phyloP scores from a whole-genome alignment of 2,797 vertebrate species.

The Syndactyla subalaris region DNA sequence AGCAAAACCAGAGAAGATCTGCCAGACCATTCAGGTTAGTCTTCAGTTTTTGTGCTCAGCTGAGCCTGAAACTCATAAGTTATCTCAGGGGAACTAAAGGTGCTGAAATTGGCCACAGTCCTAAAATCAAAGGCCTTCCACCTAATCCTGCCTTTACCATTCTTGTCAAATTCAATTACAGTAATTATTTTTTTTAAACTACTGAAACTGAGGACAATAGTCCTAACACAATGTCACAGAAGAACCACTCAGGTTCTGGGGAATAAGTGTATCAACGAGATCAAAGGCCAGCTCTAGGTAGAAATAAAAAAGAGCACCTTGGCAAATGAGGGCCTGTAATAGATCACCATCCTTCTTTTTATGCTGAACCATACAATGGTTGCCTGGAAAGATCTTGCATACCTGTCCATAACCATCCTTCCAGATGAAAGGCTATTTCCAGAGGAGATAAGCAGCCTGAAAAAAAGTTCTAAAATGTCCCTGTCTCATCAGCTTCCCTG shows the following conservation, averaged over 20 bases:
- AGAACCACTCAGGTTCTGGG: background rate
- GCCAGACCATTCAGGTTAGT: background rate
- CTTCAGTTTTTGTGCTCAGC: background rate
- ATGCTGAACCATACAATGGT: background rate
- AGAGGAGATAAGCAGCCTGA: background rate
- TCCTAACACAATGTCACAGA: background rate
- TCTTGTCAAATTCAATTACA: background rate
- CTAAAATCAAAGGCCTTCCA: background rate
- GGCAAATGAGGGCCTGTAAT: background rate
- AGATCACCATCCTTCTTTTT: background rate
- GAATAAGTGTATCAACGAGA: background rate
- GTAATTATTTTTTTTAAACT: background rate
- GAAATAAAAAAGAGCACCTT: background rate
- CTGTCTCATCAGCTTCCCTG: background rate
- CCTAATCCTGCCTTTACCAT: background rate
- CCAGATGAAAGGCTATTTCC: background rate
- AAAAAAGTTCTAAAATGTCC: background rate
- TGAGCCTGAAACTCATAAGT: background rate
- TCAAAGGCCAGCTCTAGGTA: background rate
- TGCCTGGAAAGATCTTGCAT: background rate
- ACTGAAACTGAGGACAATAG: background rate
- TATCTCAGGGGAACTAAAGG: background rate
- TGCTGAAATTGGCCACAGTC: background rate
- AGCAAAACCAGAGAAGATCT: background rate
- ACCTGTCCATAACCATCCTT: background rate